Evolutionary conservation across 2,113 vertebrate species (phyloP), one percentile per base, ranked within the genome.

Genomic region (Pterophyllum scalare): DNA sequence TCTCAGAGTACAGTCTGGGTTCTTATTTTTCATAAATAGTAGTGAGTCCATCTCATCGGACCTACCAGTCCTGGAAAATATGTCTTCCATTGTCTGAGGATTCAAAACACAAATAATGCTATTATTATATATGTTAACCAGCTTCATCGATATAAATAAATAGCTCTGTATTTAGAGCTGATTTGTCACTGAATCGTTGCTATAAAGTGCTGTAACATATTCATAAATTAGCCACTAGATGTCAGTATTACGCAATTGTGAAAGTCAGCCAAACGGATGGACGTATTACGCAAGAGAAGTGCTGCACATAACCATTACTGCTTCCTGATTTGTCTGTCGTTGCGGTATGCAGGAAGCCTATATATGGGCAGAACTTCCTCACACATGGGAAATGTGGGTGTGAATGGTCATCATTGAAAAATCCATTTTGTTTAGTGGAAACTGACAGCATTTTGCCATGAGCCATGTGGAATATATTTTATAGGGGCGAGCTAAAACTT

Each of bases 11-110:
- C 94, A 95, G 88, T 97, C 96, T 22, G 93, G 80, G 57, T 92
- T 91, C 22, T 95, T 80, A 59, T 40, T 79, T 28, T 85, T 89
- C 61, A 60, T 92, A 2, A 95, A 58, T 0, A 97, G 85, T 7
- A 97, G 91, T 43, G 94, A 94, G 70, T 96, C 94, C 84, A 96
- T 92, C 0, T 94, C 95, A 6, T 94, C 92, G n/a, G 93, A 94
- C n/a, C 19, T 65, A 40, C 84, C 93, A 11, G 92, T 64, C n/a
- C 87, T 86, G 1, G 90, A 90, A 59, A 96, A 93, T 77, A 92
- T 67, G 17, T 95, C 79, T 2, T 92, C 91, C 43, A 82, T 81
- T 20, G 81, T 56, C 97, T 97, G 72, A 65, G 79, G 80, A 88
- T 59, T 82, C 1, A 89, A 22, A 87, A 10, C 19, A 85, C 12